Base-by-base conservation (phyloP, 2,888 invertebrate genomes). In the Drosophila pseudotalamancana region DNA sequence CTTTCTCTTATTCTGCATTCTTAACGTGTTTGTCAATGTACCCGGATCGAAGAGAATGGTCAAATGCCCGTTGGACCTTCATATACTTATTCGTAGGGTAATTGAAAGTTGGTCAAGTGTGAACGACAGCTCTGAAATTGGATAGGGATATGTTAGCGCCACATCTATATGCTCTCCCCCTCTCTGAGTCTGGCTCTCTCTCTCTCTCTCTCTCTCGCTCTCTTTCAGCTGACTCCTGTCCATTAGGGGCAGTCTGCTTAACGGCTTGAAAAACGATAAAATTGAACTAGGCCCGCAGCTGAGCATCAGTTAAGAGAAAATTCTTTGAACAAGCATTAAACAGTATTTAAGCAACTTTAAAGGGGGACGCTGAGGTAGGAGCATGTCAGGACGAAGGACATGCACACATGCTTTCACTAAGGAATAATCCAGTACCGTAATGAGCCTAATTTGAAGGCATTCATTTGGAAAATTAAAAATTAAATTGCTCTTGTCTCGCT, bases 381-480 rank as follows among this genome's bases (percentile, higher is more conserved):
- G n/a, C 39, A 54, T 43, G 42, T 40, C 39, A 39, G 23, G 32
- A 21, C 19, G 34, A 16, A 51, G 12, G 6, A 16, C 18, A 19
- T 16, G 42, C 49, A 31, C 66, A 71, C 59, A 68, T 68, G 67
- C 35, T 49, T 45, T 16, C 54, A 43, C 31, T 16, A 40, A 60
- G 34, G 50, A 62, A 72, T 84, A 77, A 81, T 82, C 72, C 63
- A 40, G 43, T 48, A 72, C 43, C 66, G 71, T 78, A 86, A 86
- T 83, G 77, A 81, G 86, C 84, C 84, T 72, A 86, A 86, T 84
- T 84, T 79, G 74, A n/a, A 34, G 70, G 84, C 87, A 84, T 84
- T 84, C 87, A 79, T 69, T 86, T 86, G 87, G 87, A 84, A 84
- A 84, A 84, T 84, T 84, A 84, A 86, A 84, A 86, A 84, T 84